Base-by-base conservation (phyloP, 2,113 vertebrate genomes). In the Motacilla alba region DNA sequence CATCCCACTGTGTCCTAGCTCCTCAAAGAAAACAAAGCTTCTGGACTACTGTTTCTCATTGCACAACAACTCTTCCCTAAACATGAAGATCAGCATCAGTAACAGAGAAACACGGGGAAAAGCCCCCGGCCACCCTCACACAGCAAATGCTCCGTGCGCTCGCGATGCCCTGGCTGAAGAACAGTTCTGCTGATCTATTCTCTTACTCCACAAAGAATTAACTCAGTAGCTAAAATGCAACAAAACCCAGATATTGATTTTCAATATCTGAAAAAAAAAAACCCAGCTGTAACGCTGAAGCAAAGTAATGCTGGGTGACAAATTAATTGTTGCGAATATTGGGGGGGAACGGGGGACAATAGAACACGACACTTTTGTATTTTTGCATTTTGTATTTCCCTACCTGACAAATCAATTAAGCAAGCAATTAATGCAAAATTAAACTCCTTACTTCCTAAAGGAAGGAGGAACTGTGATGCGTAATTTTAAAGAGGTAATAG, bases 341-440 rank as follows among this genome's bases (percentile, higher is more conserved):
- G 12, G 30, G 8, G 39, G 17, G 15, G 28, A 7, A 33, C 16
- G 15, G 15, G 23, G 6, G 11, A 35, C 35, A 6, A 19, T 19
- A 44, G 23, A 52, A 53, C 15, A 53, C 11, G 43, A 41, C 31
- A 21, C 43, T 11, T 69, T 89, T 93, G 83, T 52, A 39, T 67
- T 88, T 92, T 89, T 78, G 31, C 35, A 27, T 88, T 91, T 92
- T 74, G 0, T 60, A 68, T 90, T 96, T 93, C 30, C 50, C 89
- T 90, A 93, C 83, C 67, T 79, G 78, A 74, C 94, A 94, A 92
- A 95, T 95, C 95, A 95, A 89, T 84, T 75, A 87, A 89, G 90
- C 52, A 80, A 94, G 89, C 76, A 87, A 92, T 63, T 60, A 94
- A 92, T 63, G 64, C 56, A 77, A 86, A 96, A 96, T 74, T 73